These are phyloP conservation scores for Stictocephala bisonia DNA, from an alignment of 2,888 invertebrate species.

Conservation along the genomic window DNA sequence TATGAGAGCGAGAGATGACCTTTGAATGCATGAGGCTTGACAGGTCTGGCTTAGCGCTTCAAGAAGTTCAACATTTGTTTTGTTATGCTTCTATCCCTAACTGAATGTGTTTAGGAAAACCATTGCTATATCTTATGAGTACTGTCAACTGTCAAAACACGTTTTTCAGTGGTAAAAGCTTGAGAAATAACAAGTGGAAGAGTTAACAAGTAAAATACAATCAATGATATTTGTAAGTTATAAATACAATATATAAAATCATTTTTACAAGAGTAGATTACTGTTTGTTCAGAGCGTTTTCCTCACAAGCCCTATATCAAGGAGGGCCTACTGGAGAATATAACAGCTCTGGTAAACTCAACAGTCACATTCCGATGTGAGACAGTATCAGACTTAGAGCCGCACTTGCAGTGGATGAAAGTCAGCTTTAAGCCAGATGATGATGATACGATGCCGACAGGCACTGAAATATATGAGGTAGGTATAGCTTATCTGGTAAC, in stretches of 20 bases:
- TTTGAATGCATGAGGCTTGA: no score
- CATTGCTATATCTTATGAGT: no score
- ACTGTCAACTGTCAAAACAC: no score
- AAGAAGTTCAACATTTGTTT: no score
- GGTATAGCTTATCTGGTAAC: not conserved
- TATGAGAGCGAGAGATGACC: no score
- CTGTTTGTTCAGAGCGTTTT: conserved; percentile 73
- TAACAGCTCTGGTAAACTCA: conserved; percentile 79
- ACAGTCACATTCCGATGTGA: conserved; percentile 81
- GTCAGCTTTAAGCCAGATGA: conserved; percentile 64
- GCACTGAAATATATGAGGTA: conserved; percentile 26
- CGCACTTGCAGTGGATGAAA: conserved; percentile 83
- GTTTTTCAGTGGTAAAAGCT: no score
- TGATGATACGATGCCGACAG: conserved; percentile 39
- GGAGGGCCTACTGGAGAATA: conserved; percentile 83
- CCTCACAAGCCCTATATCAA: conserved; percentile 88
- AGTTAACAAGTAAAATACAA: not conserved
- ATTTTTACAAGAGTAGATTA: conserved; percentile 32
- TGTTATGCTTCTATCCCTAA: no score
- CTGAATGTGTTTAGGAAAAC: no score
- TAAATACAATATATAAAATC: not conserved
- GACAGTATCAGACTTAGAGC: conserved; percentile 82
- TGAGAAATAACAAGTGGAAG: no score
- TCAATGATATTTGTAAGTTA: conserved; percentile 8
- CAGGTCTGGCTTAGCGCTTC: no score